Evolutionary conservation across 2,888 invertebrate species (phyloP).

Genomic region (Hydrotaea cyrtoneurina): DNA sequence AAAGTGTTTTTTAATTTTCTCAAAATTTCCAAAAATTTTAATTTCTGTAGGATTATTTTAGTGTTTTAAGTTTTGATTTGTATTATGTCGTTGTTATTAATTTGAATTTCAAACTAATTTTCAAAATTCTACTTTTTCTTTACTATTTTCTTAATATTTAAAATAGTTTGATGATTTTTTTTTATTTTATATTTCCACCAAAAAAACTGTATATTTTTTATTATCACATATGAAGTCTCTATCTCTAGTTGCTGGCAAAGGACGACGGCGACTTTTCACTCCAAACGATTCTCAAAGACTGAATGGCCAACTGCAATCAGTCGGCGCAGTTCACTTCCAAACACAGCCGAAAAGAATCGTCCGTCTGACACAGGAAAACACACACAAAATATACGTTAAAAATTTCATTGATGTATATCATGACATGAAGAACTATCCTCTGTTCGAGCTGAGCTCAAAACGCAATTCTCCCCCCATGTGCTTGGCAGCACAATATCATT

Average conservation of each 20-base stretch:
- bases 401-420: conserved; percentile 62
- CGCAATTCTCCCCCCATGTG: conserved; percentile 50
- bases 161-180: conserved; percentile 8
- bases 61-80: too few relatives aligned
- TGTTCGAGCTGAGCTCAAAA: conserved; percentile 59
- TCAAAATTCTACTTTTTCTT: too few relatives aligned
- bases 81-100: too few relatives aligned
- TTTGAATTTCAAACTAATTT: too few relatives aligned
- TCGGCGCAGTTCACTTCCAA: conserved; percentile 46
- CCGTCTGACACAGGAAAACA: conserved; percentile 28
- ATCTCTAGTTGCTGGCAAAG: background rate
- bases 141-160: background rate
- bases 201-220: background rate
- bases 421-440: conserved; percentile 2
- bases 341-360: conserved; percentile 37
- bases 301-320: conserved; percentile 41
- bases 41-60: too few relatives aligned
- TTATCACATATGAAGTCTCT: background rate
- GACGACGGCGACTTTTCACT: conserved; percentile 56
- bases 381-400: conserved; percentile 57
- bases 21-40: too few relatives aligned
- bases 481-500: background rate
- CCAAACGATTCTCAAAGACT: conserved; percentile 55
- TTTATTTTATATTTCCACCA: background rate
- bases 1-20: too few relatives aligned